Conservation (phyloP, 2,888 invertebrate genomes). For the Drymonia ruficornis region DNA sequence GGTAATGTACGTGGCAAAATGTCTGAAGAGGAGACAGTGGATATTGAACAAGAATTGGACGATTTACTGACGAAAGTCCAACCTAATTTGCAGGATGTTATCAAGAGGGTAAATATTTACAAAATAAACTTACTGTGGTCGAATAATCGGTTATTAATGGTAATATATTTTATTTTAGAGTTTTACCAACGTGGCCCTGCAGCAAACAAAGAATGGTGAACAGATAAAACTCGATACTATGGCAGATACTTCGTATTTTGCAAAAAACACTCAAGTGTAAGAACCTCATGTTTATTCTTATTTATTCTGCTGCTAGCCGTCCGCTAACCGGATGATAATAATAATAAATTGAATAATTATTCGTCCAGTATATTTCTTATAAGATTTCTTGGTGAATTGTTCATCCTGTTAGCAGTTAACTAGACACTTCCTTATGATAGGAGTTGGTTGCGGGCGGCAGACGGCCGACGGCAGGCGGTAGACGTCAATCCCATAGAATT, state of each 20-base stretch:
- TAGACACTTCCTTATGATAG: too few species aligned
- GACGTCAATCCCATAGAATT: too few species aligned
- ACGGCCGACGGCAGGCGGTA: too few species aligned
- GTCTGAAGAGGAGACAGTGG: constrained; percentile 68
- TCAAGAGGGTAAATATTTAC: constrained; percentile 81
- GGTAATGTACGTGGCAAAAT: constrained; percentile 58
- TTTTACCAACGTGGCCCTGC: constrained; percentile 84
- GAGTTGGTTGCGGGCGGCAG: too few species aligned
- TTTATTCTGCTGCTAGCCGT: too few species aligned
- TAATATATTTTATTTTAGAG: constrained; percentile 66
- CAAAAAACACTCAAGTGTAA: constrained; percentile 85
- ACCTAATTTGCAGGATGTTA: constrained; percentile 84
- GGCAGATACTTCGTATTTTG: constrained; percentile 81
- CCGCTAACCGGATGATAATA: too few species aligned
- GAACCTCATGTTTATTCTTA: constrained; percentile 38
- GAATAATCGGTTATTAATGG: too few species aligned
- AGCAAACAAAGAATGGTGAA: constrained; percentile 78
- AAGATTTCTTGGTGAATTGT: too few species aligned
- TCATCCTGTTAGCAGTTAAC: too few species aligned
- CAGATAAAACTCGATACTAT: constrained; percentile 72
- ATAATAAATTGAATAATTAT: too few species aligned
- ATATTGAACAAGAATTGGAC: constrained; percentile 79
- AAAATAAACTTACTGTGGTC: background rate
- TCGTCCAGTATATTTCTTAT: too few species aligned
- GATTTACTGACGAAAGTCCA: constrained; percentile 78